Conservation (phyloP, 2,888 invertebrate genomes). For the Galeopsomyia nigrocyanea region DNA sequence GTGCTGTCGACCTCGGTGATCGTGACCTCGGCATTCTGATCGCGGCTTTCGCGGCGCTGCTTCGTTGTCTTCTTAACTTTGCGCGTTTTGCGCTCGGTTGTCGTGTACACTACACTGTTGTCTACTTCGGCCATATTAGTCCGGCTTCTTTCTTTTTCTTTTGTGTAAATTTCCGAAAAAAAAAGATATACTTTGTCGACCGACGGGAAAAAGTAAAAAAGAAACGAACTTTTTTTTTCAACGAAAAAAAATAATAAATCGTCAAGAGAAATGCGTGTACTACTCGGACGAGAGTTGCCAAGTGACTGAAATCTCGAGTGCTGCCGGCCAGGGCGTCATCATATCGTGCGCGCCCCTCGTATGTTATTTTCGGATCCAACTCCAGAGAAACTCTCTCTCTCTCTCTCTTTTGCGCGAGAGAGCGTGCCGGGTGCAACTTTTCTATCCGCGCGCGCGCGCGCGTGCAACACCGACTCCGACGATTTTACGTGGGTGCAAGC, state of each 20-base stretch:
- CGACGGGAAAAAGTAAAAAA: too few relatives aligned
- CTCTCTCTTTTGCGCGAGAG: conserved; percentile 51
- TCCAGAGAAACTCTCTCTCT: conserved; percentile 51
- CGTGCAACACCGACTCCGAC: conserved; percentile 44
- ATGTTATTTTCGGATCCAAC: conserved; percentile 67
- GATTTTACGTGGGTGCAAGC: conserved; percentile 12
- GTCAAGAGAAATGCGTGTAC: conserved; percentile 54
- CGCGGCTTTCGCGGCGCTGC: conserved; percentile 80
- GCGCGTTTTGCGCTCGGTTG: conserved; percentile 87
- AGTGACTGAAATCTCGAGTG: conserved; percentile 69
- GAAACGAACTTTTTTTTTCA: too few relatives aligned
- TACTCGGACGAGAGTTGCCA: conserved; percentile 64
- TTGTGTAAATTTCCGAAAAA: not conserved
- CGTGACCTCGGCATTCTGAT: conserved; percentile 80
- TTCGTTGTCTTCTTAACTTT: conserved; percentile 92
- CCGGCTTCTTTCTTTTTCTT: conserved; percentile 12
- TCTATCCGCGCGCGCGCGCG: conserved; percentile 52
- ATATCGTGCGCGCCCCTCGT: conserved; percentile 58
- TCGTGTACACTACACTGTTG: conserved; percentile 88
- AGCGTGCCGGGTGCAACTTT: conserved; percentile 69
- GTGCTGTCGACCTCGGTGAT: conserved; percentile 85
- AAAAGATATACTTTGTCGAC: too few relatives aligned
- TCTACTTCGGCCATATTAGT: conserved; percentile 90
- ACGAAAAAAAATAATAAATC: not conserved
- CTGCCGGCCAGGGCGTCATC: conserved; percentile 67